A percentile compares a stretch with the other conserved stretches of the same genome.
Evolutionary conservation across 1,140 invertebrate genomes (phyloP).

Genomic region (Cotesia typhae): DNA sequence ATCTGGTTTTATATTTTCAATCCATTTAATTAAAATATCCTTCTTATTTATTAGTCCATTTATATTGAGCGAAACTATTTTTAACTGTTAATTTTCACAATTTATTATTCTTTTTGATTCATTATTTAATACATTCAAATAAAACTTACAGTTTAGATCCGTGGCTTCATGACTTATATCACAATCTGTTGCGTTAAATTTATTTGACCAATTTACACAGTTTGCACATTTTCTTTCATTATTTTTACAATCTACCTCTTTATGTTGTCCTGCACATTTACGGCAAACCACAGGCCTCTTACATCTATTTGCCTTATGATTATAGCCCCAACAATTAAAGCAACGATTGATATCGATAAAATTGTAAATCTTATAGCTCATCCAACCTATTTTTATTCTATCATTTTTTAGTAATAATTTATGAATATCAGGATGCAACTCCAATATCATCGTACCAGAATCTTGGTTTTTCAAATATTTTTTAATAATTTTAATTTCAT

Average conservation of each 20-base stretch:
- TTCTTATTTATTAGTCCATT: constrained; percentile 26
- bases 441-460: not conserved
- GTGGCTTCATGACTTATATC: constrained; percentile 24
- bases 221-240: constrained; percentile 28
- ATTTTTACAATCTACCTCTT: constrained; percentile 17
- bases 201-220: constrained; percentile 11
- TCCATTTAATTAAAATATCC: constrained; percentile 17
- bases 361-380: constrained; percentile 30
- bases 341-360: constrained; percentile 31
- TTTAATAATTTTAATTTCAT: not conserved
- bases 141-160: constrained; percentile 15
- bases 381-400: constrained; percentile 36
- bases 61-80: constrained; percentile 23
- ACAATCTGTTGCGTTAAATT: constrained; percentile 2
- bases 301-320: constrained; percentile 26
- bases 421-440: constrained; percentile 8
- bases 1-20: constrained; percentile 22
- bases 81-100: not conserved
- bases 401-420: constrained; percentile 16
- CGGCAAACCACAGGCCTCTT: constrained; percentile 15
- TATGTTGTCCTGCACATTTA: constrained; percentile 28
- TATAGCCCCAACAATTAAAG: constrained; percentile 35
- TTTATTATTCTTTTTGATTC: not conserved
- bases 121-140: constrained; percentile 5
- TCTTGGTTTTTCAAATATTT: not conserved